These are phyloP conservation scores for Naso thynnoides DNA, from an alignment of 2,797 vertebrate species.

Conservation along the genomic window DNA sequence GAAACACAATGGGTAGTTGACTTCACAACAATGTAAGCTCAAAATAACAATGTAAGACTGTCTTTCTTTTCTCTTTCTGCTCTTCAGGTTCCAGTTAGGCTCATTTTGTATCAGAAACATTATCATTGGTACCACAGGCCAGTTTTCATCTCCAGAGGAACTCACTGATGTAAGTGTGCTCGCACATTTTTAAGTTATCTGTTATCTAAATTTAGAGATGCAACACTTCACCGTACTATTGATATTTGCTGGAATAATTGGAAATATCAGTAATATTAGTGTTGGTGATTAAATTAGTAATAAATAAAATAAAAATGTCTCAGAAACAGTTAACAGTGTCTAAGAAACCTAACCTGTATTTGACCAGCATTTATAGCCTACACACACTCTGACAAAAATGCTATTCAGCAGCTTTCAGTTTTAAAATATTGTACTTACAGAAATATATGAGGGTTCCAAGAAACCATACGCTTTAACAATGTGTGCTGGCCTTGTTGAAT, in stretches of 20 bases:
- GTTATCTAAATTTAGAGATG: not conserved
- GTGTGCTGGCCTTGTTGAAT: not conserved
- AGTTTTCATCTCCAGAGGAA: conserved; percentile 85
- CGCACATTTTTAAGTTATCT: not conserved
- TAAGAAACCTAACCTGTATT: not conserved
- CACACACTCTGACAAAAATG: not conserved
- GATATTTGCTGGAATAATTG: not conserved
- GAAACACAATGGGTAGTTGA: not conserved
- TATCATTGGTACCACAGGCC: conserved; percentile 79
- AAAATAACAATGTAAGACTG: not conserved
- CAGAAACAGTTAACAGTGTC: not conserved
- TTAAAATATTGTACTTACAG: not conserved
- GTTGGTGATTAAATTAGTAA: not conserved
- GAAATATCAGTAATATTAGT: not conserved
- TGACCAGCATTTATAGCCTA: too few species aligned
- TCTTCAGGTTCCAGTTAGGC: conserved; percentile 83
- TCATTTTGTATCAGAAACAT: conserved; percentile 83
- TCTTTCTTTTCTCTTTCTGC: conserved; percentile 42
- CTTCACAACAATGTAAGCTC: not conserved
- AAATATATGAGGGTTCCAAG: not conserved
- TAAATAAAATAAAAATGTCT: too few species aligned
- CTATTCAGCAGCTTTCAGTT: not conserved
- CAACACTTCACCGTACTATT: not conserved
- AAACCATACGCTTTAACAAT: not conserved
- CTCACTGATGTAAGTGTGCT: conserved; percentile 76